Evolutionary conservation across 2,888 invertebrate genomes (phyloP), one percentile per base, ranked within the genome.

Genomic region (Bembecia ichneumoniformis): DNA sequence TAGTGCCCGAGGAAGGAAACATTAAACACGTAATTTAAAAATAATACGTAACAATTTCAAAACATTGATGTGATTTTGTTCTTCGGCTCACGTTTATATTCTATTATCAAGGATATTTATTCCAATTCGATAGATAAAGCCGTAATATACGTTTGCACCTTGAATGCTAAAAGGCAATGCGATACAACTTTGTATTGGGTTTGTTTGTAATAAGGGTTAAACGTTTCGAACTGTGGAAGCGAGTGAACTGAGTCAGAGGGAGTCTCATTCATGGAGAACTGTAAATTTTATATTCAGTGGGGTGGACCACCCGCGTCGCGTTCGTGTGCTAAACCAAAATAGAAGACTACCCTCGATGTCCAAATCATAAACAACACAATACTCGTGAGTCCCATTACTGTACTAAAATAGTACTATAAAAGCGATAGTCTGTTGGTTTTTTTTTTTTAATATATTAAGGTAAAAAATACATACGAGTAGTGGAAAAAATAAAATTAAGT

Each of bases 221-320:
- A 40, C 40, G 7, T 40, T 40, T 13, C 5, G 13, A 40, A 7
- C 13, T 40, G 14, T 40, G 40, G 7, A 40, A 40, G 40, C 40
- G 40, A 13, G 14, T 51, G 53, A 49, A 53, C 45, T 47, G 51
- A 55, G 49, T 47, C 56, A 48, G 54, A 55, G 59, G 4, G 48
- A 55, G 60, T 64, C 60, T 62, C 65, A 59, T 66, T 65, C 59
- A 63, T 66, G 68, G 67, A 65, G 66, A 60, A 62, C 58, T 66
- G 65, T 62, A 64, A 66, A 73, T 66, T 73, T 79, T 82, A 79
- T 79, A 78, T 80, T 77, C 74, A 73, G 68, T 66, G 60, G 63
- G 59, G 68, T 67, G 63, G 71, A 70, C 83, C 82, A 80, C 82
- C 81, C 83, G 80, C 83, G 76, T 74, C 64, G n/a, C n/a, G 82